These are phyloP conservation scores for Eristalis arbustorum DNA, from an alignment of 2,888 invertebrate species.

Conservation along the genomic window DNA sequence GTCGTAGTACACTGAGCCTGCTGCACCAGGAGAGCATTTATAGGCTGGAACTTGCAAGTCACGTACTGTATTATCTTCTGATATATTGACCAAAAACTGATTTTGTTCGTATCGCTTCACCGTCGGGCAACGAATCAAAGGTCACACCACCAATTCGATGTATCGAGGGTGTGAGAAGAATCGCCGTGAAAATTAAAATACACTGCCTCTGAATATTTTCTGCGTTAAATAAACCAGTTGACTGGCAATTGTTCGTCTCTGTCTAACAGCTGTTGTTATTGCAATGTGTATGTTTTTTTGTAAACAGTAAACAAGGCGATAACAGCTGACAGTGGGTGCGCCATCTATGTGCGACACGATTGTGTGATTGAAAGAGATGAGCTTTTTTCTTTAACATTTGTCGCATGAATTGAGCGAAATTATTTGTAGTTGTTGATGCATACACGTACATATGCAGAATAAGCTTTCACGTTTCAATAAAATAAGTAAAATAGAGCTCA, in stretches of 20 bases:
- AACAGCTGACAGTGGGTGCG: slow-evolving; percentile 32
- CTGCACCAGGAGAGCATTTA: slow-evolving; percentile 40
- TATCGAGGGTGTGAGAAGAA: neutral
- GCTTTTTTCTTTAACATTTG: neutral
- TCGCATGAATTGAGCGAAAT: too few species aligned
- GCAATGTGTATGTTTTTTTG: slow-evolving; percentile 1
- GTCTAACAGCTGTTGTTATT: neutral
- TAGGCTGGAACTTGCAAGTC: neutral
- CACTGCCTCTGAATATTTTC: neutral
- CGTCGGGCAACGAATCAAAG: neutral
- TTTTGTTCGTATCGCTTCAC: neutral
- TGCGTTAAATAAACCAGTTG: neutral
- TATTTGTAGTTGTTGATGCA: too few species aligned
- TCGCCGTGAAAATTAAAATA: neutral
- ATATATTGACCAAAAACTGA: neutral
- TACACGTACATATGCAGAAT: too few species aligned
- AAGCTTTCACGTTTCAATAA: too few species aligned
- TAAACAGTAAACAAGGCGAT: slow-evolving; percentile 1
- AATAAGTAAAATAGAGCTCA: too few species aligned
- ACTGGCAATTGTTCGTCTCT: slow-evolving; percentile 9
- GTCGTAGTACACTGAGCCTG: slow-evolving; percentile 28
- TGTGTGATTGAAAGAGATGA: neutral
- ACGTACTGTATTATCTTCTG: neutral
- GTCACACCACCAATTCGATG: neutral
- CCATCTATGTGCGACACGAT: slow-evolving; percentile 11